Percentiles rank a stretch among this genome's conserved stretches.
These are phyloP conservation scores for Alviniconcha marisindica DNA, from an alignment of 1,140 invertebrate genomes.

Conservation along the genomic window DNA sequence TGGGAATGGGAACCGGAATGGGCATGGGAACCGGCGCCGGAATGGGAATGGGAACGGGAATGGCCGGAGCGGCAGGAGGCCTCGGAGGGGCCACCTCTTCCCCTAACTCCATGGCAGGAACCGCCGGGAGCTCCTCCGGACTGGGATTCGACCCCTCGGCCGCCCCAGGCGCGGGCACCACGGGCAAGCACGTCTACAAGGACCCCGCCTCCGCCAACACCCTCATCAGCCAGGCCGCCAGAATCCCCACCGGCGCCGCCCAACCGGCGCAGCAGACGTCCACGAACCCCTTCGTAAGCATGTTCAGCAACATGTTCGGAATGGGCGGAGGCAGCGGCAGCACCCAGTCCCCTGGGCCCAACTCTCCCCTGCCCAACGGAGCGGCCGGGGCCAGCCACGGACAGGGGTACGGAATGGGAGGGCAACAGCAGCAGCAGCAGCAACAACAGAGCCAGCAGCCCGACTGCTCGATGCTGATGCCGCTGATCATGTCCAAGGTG, in stretches of 20 bases:
- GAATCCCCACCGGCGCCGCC: not conserved
- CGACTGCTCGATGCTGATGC: not conserved
- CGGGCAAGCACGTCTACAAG: not conserved
- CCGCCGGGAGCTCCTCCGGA: not conserved
- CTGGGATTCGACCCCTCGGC: not conserved
- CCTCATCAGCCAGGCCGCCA: not conserved
- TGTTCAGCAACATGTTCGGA: not conserved
- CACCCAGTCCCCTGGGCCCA: not conserved
- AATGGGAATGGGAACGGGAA: not conserved
- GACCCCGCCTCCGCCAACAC: not conserved
- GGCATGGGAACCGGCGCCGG: not conserved
- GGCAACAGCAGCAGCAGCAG: too few relatives aligned
- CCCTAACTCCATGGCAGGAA: too few relatives aligned
- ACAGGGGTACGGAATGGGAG: not conserved
- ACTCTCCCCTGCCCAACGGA: not conserved
- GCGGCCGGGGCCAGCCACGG: not conserved
- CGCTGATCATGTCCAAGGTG: not conserved
- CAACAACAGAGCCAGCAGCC: not conserved
- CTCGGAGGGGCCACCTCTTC: too few relatives aligned
- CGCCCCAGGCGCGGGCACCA: too few relatives aligned
- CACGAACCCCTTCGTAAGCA: not conserved
- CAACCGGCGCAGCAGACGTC: not conserved
- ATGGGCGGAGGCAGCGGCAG: not conserved
- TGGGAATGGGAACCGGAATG: not conserved
- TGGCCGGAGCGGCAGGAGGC: not conserved